A percentile compares a stretch with the other conserved stretches of the same genome.
Conservation (phyloP, 2,113 vertebrate species). For the Oriolus oriolus region DNA sequence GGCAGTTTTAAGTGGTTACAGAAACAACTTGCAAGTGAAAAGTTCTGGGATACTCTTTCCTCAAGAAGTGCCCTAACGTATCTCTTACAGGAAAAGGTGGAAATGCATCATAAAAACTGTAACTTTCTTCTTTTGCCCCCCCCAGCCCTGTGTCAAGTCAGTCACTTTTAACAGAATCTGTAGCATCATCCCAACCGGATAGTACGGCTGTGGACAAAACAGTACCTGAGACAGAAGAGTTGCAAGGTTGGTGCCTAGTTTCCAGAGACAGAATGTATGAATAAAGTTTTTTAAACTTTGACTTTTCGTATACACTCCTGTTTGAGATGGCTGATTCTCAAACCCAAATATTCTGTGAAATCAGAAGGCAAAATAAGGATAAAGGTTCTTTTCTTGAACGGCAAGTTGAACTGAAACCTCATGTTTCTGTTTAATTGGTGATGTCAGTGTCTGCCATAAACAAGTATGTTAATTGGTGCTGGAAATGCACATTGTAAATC, state of each 20-base stretch:
- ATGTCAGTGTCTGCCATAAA: background rate
- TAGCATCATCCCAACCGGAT: constrained; percentile 75
- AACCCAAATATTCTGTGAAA: background rate
- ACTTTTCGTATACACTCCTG: background rate
- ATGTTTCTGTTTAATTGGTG: background rate
- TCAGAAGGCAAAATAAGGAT: background rate
- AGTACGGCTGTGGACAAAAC: constrained; percentile 74
- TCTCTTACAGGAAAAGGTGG: background rate
- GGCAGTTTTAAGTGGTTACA: background rate
- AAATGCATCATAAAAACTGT: background rate
- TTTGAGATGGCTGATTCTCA: background rate
- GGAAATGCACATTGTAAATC: background rate
- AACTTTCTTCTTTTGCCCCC: background rate
- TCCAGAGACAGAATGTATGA: background rate
- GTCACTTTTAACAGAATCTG: constrained; percentile 75
- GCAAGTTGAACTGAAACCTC: background rate
- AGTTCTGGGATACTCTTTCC: background rate
- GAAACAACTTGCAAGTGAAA: background rate
- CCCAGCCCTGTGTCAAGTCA: constrained; percentile 76
- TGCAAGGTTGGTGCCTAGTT: constrained; percentile 74
- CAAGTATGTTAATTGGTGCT: background rate
- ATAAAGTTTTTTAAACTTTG: background rate
- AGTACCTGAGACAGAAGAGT: constrained; percentile 75
- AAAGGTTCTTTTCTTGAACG: background rate
- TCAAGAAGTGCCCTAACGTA: background rate